Evolutionary conservation across 2,888 invertebrate species (phyloP).

Genomic region (Polyommatus iphigenia): DNA sequence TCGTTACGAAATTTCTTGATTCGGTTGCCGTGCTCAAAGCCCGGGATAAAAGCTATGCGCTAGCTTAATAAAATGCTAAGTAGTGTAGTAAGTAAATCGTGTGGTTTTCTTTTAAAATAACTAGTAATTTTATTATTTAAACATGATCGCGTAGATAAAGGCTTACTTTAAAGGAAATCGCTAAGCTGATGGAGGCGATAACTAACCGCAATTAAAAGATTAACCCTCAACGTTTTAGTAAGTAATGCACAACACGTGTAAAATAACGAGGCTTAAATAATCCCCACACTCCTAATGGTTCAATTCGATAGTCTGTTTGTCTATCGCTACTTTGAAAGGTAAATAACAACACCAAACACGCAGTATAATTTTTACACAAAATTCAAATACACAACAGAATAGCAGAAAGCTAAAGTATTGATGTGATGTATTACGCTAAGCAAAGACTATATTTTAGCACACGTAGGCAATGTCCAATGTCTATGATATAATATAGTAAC

Average conservation of each 20-base stretch:
- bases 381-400: background rate
- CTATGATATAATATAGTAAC: no score
- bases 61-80: no score
- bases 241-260: conserved; percentile 6
- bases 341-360: background rate
- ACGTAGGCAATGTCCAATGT: no score
- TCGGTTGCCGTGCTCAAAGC: no score
- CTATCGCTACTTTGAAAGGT: background rate
- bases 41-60: no score
- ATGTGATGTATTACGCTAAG: background rate
- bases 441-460: no score
- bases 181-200: background rate
- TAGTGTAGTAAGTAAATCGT: no score
- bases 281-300: background rate
- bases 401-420: background rate
- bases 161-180: background rate
- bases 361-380: background rate
- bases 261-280: background rate
- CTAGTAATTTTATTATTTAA: no score
- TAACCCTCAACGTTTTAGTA: conserved; percentile 3
- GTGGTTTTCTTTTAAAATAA: no score
- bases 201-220: conserved; percentile 11
- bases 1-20: no score
- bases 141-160: background rate
- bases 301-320: conserved; percentile 2